Evolutionary conservation across 2,113 vertebrate species (phyloP), one percentile per base, ranked within the genome.

Genomic region (Solea solea): DNA sequence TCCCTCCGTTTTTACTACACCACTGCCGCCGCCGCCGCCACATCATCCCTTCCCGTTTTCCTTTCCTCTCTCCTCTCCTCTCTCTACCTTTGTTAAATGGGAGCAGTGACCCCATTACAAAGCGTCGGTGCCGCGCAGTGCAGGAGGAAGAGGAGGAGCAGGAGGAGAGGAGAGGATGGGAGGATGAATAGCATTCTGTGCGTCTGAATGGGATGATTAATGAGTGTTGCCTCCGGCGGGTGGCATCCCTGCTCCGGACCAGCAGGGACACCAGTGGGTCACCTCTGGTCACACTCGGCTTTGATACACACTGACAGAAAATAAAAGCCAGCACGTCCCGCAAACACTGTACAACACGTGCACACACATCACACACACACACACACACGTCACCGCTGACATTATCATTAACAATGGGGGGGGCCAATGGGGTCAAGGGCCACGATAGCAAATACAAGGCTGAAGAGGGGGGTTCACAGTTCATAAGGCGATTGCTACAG

Each of bases 21-120:
- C 56, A 44, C 15, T 40, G 16, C 34, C 40, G 27, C 7, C 7
- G 7, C 27, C 21, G 0, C 39, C 8, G 8, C n/a, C n/a, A n/a
- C 42, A 9, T 12, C 56, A 52, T 13, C 46, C 12, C 34, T 52
- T 46, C 25, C 55, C 46, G 40, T 68, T 21, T 27, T 55, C 51
- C 8, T 16, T 52, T 62, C 21, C 81, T 71, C 79, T 81, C 76
- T 72, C 62, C 79, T 81, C 76, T 72, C 62, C 68, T 79, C 84
- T 71, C 69, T 82, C 85, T 86, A 73, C 76, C 78, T 85, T 72
- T 72, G 89, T 84, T 92, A 90, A 93, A 93, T 91, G 90, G 90
- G 92, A 91, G 91, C 86, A 86, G 71, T 91, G 92, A 93, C 92
- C 92, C 90, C 90, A 93, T 92, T 92, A 92, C 74, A 57, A 76